These are phyloP conservation scores for Carabus problematicus DNA, from an alignment of 2,888 invertebrate species.

Conservation along the genomic window DNA sequence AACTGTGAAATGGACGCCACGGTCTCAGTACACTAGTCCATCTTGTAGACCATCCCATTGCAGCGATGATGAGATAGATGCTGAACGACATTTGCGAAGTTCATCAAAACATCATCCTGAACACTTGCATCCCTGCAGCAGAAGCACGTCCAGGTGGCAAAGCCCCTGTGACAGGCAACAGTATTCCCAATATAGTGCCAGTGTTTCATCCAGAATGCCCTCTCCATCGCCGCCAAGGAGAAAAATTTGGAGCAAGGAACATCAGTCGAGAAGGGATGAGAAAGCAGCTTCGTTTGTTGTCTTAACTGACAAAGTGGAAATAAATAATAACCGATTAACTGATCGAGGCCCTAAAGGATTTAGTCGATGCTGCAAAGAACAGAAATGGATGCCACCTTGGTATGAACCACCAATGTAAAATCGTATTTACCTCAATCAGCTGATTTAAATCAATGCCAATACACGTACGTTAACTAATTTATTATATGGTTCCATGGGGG, in stretches of 20 bases:
- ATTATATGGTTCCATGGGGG: too few species aligned
- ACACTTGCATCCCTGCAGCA: constrained; percentile 11
- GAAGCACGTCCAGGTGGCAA: not conserved
- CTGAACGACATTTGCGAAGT: not conserved
- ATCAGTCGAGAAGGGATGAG: constrained; percentile 20
- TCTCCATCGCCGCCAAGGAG: constrained; percentile 26
- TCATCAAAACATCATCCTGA: constrained; percentile 38
- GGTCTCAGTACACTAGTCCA: not conserved
- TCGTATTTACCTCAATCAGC: constrained; percentile 19
- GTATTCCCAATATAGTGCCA: not conserved
- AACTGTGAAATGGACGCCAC: constrained; percentile 26
- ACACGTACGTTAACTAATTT: too few species aligned
- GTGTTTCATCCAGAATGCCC: not conserved
- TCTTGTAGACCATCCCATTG: too few species aligned
- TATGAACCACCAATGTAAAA: constrained; percentile 51
- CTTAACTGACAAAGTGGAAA: constrained; percentile 34
- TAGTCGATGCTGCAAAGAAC: constrained; percentile 51
- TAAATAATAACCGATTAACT: constrained; percentile 28
- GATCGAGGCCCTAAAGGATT: constrained; percentile 26
- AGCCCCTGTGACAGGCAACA: constrained; percentile 3
- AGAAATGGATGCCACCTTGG: constrained; percentile 63
- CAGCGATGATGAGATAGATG: not conserved
- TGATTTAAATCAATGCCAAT: constrained; percentile 24
- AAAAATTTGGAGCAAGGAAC: constrained; percentile 20
- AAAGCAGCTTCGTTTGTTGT: constrained; percentile 36